Conservation (phyloP, 2,888 invertebrate species). For the Oscheius sp. region DNA sequence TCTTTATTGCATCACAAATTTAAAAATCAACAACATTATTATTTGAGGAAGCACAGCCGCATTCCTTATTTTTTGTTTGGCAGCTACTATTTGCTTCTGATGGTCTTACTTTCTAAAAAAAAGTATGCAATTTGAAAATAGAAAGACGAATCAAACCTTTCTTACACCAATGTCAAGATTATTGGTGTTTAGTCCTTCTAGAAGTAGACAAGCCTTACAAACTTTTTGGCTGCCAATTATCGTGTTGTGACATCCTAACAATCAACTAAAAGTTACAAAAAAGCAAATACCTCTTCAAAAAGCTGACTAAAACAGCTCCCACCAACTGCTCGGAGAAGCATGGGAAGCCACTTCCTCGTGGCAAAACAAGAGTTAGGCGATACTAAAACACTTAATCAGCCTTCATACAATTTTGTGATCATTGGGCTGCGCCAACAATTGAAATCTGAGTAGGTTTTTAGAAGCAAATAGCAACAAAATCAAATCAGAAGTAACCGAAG, state of each 20-base stretch:
- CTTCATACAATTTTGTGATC: too few relatives aligned
- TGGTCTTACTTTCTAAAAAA: not conserved
- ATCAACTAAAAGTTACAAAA: not conserved
- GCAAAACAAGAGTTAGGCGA: too few relatives aligned
- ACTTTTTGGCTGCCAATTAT: conserved; percentile 81
- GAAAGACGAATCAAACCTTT: conserved; percentile 4
- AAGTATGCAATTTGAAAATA: too few relatives aligned
- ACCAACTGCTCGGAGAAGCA: conserved; percentile 62
- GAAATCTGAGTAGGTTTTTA: too few relatives aligned
- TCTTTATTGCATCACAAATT: too few relatives aligned
- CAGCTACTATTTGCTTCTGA: not conserved
- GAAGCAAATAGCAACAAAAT: too few relatives aligned
- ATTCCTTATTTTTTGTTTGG: not conserved
- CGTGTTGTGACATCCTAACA: conserved; percentile 68
- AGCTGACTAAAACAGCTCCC: conserved; percentile 60
- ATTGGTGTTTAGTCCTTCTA: conserved; percentile 86
- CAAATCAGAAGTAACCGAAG: too few relatives aligned
- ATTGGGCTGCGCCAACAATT: too few relatives aligned
- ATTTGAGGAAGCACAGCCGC: conserved; percentile 8
- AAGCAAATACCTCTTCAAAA: conserved; percentile 64
- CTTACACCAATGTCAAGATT: conserved; percentile 29
- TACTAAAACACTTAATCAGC: too few relatives aligned
- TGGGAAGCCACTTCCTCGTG: too few relatives aligned
- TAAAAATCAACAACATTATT: conserved; percentile 10
- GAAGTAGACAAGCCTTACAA: conserved; percentile 93